phyloP scores from a whole-genome alignment of 2,888 invertebrate species.

The Temnothorax ravouxi region DNA sequence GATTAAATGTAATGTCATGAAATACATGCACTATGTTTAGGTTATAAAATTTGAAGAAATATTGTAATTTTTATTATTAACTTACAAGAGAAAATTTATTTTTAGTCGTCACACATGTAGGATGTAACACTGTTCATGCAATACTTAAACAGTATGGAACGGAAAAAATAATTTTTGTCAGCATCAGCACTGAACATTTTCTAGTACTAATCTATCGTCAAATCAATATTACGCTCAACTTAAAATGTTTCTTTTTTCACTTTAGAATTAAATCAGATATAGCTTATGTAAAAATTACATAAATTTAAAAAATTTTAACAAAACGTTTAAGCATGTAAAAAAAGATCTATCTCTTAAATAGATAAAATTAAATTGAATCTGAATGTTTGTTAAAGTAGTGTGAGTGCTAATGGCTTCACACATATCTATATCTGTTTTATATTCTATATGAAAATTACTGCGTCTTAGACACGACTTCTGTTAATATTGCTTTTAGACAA shows the following conservation, averaged over 20 bases:
- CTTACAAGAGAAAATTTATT: slow-evolving; percentile 20
- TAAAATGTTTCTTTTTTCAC: slow-evolving; percentile 12
- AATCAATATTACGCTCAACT: slow-evolving; percentile 14
- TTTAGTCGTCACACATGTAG: neutral
- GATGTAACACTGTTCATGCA: slow-evolving; percentile 10
- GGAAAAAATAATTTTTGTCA: slow-evolving; percentile 5
- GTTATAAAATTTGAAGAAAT: slow-evolving; percentile 32
- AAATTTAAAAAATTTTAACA: slow-evolving; percentile 27
- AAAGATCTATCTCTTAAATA: slow-evolving; percentile 6
- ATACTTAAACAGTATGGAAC: neutral
- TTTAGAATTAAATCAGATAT: slow-evolving; percentile 11
- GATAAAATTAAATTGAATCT: slow-evolving; percentile 33
- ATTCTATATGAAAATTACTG: slow-evolving; percentile 60
- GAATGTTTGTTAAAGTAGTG: too few species aligned
- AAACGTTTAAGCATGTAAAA: slow-evolving; percentile 11
- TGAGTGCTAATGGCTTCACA: slow-evolving; percentile 32
- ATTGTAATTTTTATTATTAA: slow-evolving; percentile 23
- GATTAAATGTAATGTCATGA: slow-evolving; percentile 45
- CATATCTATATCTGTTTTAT: slow-evolving; percentile 49
- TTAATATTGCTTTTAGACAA: slow-evolving; percentile 66
- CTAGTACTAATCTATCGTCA: slow-evolving; percentile 23
- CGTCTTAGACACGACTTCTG: slow-evolving; percentile 62
- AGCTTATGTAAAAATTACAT: slow-evolving; percentile 1
- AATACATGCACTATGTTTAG: slow-evolving; percentile 5
- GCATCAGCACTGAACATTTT: slow-evolving; percentile 19